Evolutionary conservation across 2,888 invertebrate genomes (phyloP).

Genomic region (Mimumesa dahlbomi): DNA sequence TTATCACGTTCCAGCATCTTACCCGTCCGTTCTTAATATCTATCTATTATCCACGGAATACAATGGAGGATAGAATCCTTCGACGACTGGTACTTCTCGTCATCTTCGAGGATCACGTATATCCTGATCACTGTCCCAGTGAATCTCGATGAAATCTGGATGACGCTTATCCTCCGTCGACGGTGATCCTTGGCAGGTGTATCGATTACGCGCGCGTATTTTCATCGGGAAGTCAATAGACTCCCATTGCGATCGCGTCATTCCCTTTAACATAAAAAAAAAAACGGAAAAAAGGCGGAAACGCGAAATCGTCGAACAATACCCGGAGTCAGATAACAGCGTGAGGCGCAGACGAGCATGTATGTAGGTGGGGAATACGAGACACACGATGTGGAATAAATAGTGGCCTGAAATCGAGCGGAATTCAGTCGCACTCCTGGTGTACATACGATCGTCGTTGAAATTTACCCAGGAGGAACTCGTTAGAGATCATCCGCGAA

Average conservation of each 20-base stretch:
- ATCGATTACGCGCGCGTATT: constrained; percentile 35
- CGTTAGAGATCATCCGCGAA: constrained; percentile 17
- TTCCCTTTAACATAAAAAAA: constrained; percentile 18
- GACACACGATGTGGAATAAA: constrained; percentile 71
- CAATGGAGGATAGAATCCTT: too few relatives aligned
- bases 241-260: constrained; percentile 15
- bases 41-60: too few relatives aligned
- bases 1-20: too few relatives aligned
- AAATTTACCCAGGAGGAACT: constrained; percentile 35
- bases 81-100: too few relatives aligned
- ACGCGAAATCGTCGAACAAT: constrained; percentile 62
- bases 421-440: constrained; percentile 70
- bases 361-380: constrained; percentile 68
- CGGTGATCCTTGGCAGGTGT: constrained; percentile 26
- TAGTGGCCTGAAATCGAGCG: constrained; percentile 73
- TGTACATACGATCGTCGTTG: constrained; percentile 56
- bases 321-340: constrained; percentile 63
- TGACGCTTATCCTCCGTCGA: not conserved
- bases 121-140: too few relatives aligned
- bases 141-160: too few relatives aligned
- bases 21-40: too few relatives aligned
- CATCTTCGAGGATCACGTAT: too few relatives aligned
- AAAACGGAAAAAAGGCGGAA: constrained; percentile 54
- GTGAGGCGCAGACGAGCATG: constrained; percentile 54
- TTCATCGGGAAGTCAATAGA: constrained; percentile 19